Evolutionary conservation across 2,113 vertebrate genomes (phyloP), one percentile per base, ranked within the genome.

Genomic region (Trichomycterus rosablanca): DNA sequence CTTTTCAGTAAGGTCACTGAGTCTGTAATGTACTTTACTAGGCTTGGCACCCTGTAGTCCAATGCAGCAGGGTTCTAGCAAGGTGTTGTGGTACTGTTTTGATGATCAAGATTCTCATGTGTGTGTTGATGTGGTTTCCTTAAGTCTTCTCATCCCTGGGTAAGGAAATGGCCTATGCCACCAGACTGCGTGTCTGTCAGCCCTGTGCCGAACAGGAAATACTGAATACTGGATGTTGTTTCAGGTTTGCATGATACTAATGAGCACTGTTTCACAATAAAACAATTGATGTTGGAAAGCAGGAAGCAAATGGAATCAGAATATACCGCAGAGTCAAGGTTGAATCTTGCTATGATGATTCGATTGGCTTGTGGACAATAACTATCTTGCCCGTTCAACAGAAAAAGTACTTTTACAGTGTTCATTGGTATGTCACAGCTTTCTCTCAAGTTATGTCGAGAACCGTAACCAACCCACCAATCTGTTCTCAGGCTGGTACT

Each of bases 221-320:
- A 28, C 63, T 67, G 53, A 59, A 67, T 45, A 50, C 59, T 70
- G 63, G 51, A 53, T 59, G 72, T 63, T 67, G 58, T 73, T 69
- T 66, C 61, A 69, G 62, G 30, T 58, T 66, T 59, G 66, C 32
- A 54, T 50, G 59, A 63, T 63, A 70, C 40, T 43, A 42, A 70
- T 70, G 64, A 59, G 60, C 50, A 10, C 35, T 48, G 40, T 48
- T 49, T 34, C 20, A 32, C 57, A 53, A 60, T 54, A 48, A 54
- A 19, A 37, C 24, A 24, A 54, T 46, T 30, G 40, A 30, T 64
- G 19, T 34, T 24, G 11, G 35, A 32, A 46, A 53, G 18, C 51
- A 34, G 18, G 34, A 14, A 24, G 23, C 48, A 57, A 32, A 46
- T 56, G 51, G 46, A 66, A 19, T 44, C 16, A 23, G 22, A 26